Evolutionary conservation across 2,888 invertebrate species (phyloP).

Genomic region (Oscheius sp.): DNA sequence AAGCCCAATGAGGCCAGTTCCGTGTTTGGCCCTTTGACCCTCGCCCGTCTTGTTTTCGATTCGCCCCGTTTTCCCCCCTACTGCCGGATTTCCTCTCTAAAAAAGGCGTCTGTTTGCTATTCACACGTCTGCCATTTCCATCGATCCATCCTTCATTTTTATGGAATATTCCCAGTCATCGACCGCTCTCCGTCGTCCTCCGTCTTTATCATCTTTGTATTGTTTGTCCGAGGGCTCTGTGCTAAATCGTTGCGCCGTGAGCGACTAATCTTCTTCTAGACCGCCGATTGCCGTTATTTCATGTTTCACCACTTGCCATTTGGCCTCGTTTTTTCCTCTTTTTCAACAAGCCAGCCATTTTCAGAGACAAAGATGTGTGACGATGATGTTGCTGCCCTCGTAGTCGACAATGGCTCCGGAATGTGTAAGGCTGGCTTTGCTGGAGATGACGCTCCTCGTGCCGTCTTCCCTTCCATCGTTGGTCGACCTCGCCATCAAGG

Average conservation of each 20-base stretch:
- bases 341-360: not conserved
- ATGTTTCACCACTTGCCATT: constrained; percentile 31
- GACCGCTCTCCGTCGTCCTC: not conserved
- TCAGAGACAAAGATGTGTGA: constrained; percentile 54
- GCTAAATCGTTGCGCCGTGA: constrained; percentile 34
- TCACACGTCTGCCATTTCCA: not conserved
- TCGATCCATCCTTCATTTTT: not conserved
- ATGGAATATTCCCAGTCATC: not conserved
- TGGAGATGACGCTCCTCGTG: constrained; percentile 82
- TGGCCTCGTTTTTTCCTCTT: not conserved
- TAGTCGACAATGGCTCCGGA: constrained; percentile 72
- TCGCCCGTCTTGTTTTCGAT: not conserved
- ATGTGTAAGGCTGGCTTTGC: constrained; percentile 83
- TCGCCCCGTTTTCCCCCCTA: not conserved
- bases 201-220: constrained; percentile 29
- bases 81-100: not conserved
- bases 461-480: constrained; percentile 84
- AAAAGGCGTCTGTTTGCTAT: not conserved
- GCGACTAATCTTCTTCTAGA: constrained; percentile 22
- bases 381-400: constrained; percentile 65
- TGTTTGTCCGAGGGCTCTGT: constrained; percentile 30
- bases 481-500: constrained; percentile 80
- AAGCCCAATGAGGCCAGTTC: too few species aligned
- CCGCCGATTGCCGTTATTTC: constrained; percentile 30
- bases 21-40: too few species aligned